Conservation (phyloP, 2,888 invertebrate genomes). For the Petrophora chlorosata region DNA sequence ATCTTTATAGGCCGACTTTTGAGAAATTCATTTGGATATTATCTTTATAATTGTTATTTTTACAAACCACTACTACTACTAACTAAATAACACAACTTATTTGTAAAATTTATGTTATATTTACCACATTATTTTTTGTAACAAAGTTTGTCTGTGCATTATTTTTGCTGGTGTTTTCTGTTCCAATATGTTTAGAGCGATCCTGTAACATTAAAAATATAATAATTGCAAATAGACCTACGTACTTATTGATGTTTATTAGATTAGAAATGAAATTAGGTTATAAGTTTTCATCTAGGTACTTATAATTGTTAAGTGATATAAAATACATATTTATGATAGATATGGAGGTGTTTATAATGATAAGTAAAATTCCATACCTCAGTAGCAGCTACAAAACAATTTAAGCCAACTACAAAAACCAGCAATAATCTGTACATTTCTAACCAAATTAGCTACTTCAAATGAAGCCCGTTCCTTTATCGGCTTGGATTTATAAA, state of each 20-base stretch:
- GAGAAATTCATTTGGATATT: no score
- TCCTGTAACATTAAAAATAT: slow-evolving; percentile 9
- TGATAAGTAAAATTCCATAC: slow-evolving; percentile 1
- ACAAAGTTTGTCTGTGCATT: background rate
- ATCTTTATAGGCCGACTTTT: no score
- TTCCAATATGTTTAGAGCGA: background rate
- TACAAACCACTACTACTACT: no score
- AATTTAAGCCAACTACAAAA: slow-evolving; percentile 4
- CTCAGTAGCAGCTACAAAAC: slow-evolving; percentile 7
- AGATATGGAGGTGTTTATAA: no score
- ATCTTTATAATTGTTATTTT: no score
- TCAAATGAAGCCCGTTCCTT: background rate
- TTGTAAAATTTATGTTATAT: no score
- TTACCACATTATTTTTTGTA: slow-evolving; percentile 20
- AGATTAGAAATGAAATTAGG: no score
- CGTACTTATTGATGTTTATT: no score
- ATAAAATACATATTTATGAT: no score
- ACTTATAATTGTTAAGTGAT: no score
- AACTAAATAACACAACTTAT: no score
- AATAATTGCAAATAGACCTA: background rate
- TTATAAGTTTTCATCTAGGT: no score
- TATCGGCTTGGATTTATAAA: slow-evolving; percentile 18
- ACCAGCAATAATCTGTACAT: slow-evolving; percentile 12
- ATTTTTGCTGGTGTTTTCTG: slow-evolving; percentile 1
- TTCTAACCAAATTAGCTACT: slow-evolving; percentile 2